phyloP scores from a whole-genome alignment of 2,113 vertebrate genomes.

The Lasiurus cinereus region DNA sequence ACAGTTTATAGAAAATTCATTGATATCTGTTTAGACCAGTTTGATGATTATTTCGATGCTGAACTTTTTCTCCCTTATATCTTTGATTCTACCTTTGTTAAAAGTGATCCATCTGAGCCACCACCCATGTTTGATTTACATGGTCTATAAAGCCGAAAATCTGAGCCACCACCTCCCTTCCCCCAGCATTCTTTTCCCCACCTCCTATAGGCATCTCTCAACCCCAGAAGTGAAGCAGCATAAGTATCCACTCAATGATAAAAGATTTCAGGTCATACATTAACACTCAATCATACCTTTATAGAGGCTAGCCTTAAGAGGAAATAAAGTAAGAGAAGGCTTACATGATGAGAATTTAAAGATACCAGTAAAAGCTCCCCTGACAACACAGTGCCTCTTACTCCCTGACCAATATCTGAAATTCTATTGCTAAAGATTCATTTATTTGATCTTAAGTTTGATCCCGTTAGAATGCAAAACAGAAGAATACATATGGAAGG shows the following conservation, averaged over 20 bases:
- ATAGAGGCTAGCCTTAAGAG: not conserved
- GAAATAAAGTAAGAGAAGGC: not conserved
- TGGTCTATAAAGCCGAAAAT: not conserved
- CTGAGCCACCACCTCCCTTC: not conserved
- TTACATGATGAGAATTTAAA: not conserved
- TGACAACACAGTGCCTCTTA: not conserved
- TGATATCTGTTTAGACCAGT: not conserved
- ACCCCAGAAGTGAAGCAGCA: not conserved
- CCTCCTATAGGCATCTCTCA: not conserved
- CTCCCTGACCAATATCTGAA: not conserved
- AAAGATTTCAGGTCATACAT: not conserved
- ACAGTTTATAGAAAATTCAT: not conserved
- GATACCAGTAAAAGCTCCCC: not conserved
- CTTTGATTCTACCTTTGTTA: not conserved
- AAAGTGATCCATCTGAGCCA: not conserved
- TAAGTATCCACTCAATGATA: not conserved
- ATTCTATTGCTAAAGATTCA: not conserved
- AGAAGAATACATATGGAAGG: not conserved
- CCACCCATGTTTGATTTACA: not conserved
- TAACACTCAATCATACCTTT: not conserved
- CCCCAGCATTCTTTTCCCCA: not conserved
- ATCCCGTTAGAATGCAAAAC: not conserved
- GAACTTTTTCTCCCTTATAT: not conserved
- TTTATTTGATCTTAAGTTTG: not conserved
- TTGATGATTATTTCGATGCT: not conserved